A percentile compares a stretch with the other conserved stretches of the same genome.
Conservation (phyloP, 2,113 vertebrate genomes). For the Dendrocopos noguchii region DNA sequence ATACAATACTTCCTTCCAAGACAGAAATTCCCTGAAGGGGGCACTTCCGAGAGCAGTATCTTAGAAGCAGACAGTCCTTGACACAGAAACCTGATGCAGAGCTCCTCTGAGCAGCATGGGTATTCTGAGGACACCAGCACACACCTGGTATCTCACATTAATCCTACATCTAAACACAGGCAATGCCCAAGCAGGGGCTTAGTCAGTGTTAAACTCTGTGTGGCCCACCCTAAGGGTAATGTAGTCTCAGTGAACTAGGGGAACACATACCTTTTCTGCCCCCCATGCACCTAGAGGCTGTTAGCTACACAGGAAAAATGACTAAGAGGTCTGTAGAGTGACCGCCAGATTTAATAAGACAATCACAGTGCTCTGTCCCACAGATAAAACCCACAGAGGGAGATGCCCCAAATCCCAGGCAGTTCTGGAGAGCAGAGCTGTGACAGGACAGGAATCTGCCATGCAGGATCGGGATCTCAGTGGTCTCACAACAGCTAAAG, state of each 20-base stretch:
- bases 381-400: background rate
- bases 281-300: background rate
- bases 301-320: background rate
- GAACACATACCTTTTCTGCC: background rate
- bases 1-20: background rate
- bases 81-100: constrained; percentile 41
- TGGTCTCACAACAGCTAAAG: background rate
- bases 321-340: background rate
- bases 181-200: rapidly evolving
- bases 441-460: background rate
- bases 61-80: background rate
- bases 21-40: background rate
- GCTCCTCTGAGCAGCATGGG: background rate
- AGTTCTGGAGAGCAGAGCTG: background rate
- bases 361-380: background rate
- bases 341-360: background rate
- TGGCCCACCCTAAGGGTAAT: background rate
- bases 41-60: background rate
- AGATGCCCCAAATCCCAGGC: background rate
- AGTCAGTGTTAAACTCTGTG: background rate
- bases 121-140: constrained; percentile 11
- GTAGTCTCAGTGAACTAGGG: background rate
- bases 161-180: background rate
- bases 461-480: background rate
- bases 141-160: background rate